Percentiles rank a stretch among this genome's conserved stretches.
phyloP scores from a whole-genome alignment of 2,797 vertebrate genomes.

The Siniperca scherzeri region DNA sequence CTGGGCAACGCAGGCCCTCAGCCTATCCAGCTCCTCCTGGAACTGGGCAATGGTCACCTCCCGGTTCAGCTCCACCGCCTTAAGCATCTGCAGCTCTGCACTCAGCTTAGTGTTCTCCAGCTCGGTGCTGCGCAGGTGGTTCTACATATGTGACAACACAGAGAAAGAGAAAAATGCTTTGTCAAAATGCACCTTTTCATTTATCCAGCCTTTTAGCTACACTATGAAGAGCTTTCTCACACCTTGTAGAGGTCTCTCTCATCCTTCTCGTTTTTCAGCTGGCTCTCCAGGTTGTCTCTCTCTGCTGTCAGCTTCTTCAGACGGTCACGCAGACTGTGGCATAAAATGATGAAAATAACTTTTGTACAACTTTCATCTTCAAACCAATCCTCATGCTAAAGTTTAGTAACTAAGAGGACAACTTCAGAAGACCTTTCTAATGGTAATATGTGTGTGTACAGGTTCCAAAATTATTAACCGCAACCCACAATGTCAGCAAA shows the following conservation, averaged over 20 bases:
- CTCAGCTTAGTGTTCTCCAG: conserved; percentile 97
- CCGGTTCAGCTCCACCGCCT: conserved; percentile 94
- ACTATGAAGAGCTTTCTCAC: conserved; percentile 12
- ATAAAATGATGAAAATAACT: neutral
- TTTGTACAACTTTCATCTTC: neutral
- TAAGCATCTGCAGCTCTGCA: conserved; percentile 96
- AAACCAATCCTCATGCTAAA: neutral
- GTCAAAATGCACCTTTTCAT: neutral
- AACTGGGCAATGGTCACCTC: conserved; percentile 94
- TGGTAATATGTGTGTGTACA: neutral
- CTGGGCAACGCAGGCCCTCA: conserved; percentile 89
- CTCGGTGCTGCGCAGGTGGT: conserved; percentile 96
- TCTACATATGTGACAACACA: conserved; percentile 74
- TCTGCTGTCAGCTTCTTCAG: conserved; percentile 92
- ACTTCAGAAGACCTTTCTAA: neutral
- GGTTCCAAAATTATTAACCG: neutral
- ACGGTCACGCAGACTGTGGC: conserved; percentile 90
- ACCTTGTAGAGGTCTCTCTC: conserved; percentile 98
- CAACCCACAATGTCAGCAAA: neutral
- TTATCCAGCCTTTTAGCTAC: neutral
- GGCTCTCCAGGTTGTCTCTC: conserved; percentile 91
- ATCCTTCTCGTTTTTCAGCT: conserved; percentile 95
- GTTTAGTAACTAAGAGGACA: neutral
- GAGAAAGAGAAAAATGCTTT: neutral
- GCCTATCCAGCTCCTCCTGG: conserved; percentile 93